phyloP scores from a whole-genome alignment of 2,888 invertebrate genomes.

The Drosophila histrio region DNA sequence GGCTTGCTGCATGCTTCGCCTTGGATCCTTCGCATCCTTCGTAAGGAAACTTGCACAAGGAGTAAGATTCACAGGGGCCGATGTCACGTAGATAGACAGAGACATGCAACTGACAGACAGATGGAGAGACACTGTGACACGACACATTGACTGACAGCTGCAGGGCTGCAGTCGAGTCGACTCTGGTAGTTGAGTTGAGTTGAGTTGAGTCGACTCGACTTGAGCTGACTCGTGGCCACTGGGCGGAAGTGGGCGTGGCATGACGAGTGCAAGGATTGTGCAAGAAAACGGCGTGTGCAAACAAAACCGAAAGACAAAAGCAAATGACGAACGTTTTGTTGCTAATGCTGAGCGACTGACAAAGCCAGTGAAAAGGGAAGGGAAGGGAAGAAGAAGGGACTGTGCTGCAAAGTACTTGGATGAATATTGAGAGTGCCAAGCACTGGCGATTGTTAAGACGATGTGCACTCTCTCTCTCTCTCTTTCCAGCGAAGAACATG shows the following conservation, averaged over 20 bases:
- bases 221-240: slow-evolving; percentile 29
- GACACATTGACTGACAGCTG: slow-evolving; percentile 82
- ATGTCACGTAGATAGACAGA: slow-evolving; percentile 81
- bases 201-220: slow-evolving; percentile 8
- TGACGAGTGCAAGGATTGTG: slow-evolving; percentile 67
- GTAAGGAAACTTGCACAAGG: slow-evolving; percentile 60
- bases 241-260: slow-evolving; percentile 25
- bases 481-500: neutral
- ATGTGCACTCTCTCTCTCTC: slow-evolving; percentile 12
- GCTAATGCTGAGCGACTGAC: slow-evolving; percentile 43
- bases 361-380: slow-evolving; percentile 29
- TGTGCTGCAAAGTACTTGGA: slow-evolving; percentile 30
- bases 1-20: slow-evolving; percentile 38
- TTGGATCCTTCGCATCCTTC: slow-evolving; percentile 23
- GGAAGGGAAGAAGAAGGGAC: neutral
- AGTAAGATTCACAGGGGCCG: slow-evolving; percentile 66
- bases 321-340: slow-evolving; percentile 75
- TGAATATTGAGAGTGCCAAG: slow-evolving; percentile 54
- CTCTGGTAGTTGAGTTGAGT: slow-evolving; percentile 20
- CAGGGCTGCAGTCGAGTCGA: too few relatives aligned
- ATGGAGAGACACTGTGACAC: slow-evolving; percentile 81
- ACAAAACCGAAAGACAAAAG: slow-evolving; percentile 79
- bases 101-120: slow-evolving; percentile 83
- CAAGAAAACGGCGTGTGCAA: slow-evolving; percentile 77
- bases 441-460: slow-evolving; percentile 38